phyloP scores from a whole-genome alignment of 2,113 vertebrate genomes.

The Megaceryle torquata region DNA sequence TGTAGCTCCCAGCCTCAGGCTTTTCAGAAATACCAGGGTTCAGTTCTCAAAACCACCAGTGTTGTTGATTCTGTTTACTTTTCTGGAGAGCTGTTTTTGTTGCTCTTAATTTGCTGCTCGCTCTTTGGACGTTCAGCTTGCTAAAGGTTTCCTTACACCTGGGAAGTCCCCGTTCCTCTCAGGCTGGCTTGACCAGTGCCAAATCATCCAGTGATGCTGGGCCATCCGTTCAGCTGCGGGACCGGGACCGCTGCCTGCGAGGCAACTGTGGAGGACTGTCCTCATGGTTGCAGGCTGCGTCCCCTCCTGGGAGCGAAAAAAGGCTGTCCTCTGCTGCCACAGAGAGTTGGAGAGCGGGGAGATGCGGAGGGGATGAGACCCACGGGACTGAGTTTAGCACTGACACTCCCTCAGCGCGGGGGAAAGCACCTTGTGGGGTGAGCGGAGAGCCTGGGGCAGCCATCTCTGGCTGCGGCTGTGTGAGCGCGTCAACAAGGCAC shows the following conservation, averaged over 20 bases:
- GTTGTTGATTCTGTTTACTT: not conserved
- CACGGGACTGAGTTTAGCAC: not conserved
- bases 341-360: not conserved
- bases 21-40: not conserved
- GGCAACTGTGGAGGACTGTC: not conserved
- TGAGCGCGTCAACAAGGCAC: accelerated
- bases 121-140: not conserved
- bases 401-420: accelerated
- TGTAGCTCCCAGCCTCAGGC: not conserved
- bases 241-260: not conserved
- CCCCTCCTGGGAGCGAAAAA: not conserved
- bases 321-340: not conserved
- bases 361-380: not conserved
- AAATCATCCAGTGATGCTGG: not conserved
- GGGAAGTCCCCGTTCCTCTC: not conserved
- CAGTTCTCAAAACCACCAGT: not conserved
- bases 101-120: not conserved
- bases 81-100: not conserved
- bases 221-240: not conserved
- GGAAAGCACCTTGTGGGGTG: not conserved
- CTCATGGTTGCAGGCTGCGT: accelerated
- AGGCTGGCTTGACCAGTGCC: not conserved
- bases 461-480: accelerated
- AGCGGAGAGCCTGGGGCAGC: not conserved
- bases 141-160: not conserved